Evolutionary conservation across 2,113 vertebrate species (phyloP), one percentile per base, ranked within the genome.

Genomic region (Lagopus muta): DNA sequence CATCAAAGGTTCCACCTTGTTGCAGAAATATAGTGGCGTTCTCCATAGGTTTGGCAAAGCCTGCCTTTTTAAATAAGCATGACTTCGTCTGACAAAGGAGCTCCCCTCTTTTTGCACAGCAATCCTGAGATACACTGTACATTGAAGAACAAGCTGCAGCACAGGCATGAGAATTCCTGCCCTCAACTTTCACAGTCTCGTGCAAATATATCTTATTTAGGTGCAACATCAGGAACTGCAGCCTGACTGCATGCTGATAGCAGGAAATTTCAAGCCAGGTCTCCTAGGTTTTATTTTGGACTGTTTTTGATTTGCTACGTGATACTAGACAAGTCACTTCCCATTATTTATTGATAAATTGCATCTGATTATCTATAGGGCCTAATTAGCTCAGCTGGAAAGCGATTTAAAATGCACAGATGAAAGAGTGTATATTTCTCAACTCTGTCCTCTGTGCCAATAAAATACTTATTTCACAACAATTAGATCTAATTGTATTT

Each of bases 401-500:
- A 90, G 79, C 57, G 34, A 95, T 90, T 75, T 94, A 65, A 94
- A 95, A 93, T 82, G 55, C 82, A 89, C 7, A 91, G 80, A 94
- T 92, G 65, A 83, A 93, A 88, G 89, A 91, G 18, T 3, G 10
- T 40, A 10, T 45, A 87, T 96, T 91, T 92, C 95, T 71, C 90
- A 96, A 91, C 76, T 61, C 57, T 66, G 43, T 83, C 82, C 92
- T 71, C 79, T 78, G 85, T 91, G 82, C 79, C 89, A 94, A 90
- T 94, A 92, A 93, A 94, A 88, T 32, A 86, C 10, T 62, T 83
- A 87, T 82, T 94, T 94, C 88, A 89, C 91, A 93, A 93, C 90
- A 95, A 96, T 94, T 81, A 92, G 43, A 79, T 90, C 57, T 86
- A 86, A 94, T 57, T 95, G 45, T 67, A 94, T 69, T 95, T 95